Percentiles rank a stretch among this genome's conserved stretches.
These are phyloP conservation scores for Lerista edwardsae DNA, from an alignment of 2,797 vertebrate genomes.

Conservation along the genomic window DNA sequence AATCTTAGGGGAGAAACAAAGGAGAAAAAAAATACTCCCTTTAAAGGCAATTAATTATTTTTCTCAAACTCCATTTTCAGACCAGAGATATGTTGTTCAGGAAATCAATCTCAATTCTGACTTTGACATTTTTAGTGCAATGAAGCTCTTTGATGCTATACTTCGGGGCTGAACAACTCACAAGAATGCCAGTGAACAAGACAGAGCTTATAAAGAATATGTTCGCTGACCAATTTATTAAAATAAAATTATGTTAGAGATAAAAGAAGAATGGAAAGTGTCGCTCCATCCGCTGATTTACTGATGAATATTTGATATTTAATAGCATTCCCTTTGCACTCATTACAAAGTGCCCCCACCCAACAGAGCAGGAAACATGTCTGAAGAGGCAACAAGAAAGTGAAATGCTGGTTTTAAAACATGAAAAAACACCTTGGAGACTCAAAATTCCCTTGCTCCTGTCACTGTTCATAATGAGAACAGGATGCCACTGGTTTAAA, in stretches of 20 bases:
- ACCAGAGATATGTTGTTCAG: conserved; percentile 59
- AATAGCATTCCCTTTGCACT: conserved; percentile 72
- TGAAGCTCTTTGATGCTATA: conserved; percentile 51
- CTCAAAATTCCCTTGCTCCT: conserved; percentile 45
- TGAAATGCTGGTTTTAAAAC: conserved; percentile 55
- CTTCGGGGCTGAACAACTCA: conserved; percentile 43
- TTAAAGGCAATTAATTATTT: conserved; percentile 57
- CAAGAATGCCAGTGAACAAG: conserved; percentile 59
- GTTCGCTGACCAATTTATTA: conserved; percentile 66
- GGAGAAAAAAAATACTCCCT: conserved; percentile 31
- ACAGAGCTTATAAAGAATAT: conserved; percentile 57
- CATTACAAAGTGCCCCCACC: conserved; percentile 63
- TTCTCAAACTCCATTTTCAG: conserved; percentile 51
- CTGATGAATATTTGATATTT: conserved; percentile 71
- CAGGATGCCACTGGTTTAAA: conserved; percentile 56
- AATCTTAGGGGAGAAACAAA: not conserved
- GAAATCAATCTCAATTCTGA: conserved; percentile 62
- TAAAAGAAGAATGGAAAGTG: conserved; percentile 66
- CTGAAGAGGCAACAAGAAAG: conserved; percentile 46
- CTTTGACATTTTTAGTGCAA: conserved; percentile 62
- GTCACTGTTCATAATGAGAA: conserved; percentile 62
- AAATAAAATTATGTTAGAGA: conserved; percentile 63
- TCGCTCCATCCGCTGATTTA: conserved; percentile 64
- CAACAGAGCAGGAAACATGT: conserved; percentile 68
- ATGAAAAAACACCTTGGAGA: conserved; percentile 57